Evolutionary conservation across 2,113 vertebrate genomes (phyloP).

Genomic region (Phrynocephalus versicolor): DNA sequence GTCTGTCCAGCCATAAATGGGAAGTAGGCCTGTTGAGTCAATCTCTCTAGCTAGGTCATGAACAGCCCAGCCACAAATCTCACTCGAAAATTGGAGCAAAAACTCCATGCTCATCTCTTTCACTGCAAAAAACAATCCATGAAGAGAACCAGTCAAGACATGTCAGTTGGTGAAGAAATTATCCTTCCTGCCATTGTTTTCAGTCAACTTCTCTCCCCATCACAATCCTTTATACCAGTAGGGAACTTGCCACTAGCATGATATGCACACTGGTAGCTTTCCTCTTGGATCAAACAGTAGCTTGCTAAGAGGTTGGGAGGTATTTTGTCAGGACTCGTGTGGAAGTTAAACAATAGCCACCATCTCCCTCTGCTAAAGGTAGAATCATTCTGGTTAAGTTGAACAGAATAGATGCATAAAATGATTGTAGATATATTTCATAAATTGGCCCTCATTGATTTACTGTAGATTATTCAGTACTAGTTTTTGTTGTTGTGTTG

Average conservation of each 20-base stretch:
- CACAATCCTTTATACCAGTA: neutral
- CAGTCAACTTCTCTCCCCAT: neutral
- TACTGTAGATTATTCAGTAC: neutral
- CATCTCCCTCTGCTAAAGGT: neutral
- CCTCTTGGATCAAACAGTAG: neutral
- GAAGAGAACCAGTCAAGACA: neutral
- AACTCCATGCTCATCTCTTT: neutral
- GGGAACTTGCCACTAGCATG: neutral
- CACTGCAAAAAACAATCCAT: neutral
- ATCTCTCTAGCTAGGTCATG: neutral
- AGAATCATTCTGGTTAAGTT: neutral
- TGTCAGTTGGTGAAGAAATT: neutral
- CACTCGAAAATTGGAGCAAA: neutral
- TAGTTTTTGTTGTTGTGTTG: neutral
- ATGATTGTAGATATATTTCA: neutral
- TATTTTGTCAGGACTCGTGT: neutral
- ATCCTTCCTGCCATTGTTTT: neutral
- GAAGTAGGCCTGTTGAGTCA: neutral
- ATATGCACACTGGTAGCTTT: neutral
- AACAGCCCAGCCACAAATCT: no score
- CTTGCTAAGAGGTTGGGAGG: neutral
- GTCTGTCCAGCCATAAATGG: neutral
- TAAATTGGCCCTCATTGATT: neutral
- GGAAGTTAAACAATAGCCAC: neutral
- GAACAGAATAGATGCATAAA: neutral